Conservation (phyloP, 2,113 vertebrate species). For the Brachyhypopomus gauderio region DNA sequence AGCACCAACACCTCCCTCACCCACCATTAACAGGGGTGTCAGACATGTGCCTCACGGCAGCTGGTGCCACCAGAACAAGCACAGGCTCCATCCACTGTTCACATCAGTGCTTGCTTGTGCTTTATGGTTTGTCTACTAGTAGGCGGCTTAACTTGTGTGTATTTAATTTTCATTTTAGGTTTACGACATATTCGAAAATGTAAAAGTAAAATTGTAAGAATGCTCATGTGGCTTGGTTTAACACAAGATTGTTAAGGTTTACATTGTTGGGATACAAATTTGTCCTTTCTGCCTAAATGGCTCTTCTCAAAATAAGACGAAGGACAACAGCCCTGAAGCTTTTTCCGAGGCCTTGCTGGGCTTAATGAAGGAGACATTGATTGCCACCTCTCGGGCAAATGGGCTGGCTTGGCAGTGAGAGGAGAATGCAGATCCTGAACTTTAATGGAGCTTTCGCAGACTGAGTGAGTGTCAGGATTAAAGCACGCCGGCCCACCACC, state of each 20-base stretch:
- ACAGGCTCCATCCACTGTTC: neutral
- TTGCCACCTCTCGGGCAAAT: constrained; percentile 23
- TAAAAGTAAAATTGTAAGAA: no score
- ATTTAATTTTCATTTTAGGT: no score
- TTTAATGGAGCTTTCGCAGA: constrained; percentile 15
- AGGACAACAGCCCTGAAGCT: neutral
- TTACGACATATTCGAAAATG: neutral
- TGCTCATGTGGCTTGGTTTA: no score
- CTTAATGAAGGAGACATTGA: constrained; percentile 32
- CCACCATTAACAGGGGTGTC: constrained; percentile 32
- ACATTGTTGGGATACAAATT: neutral
- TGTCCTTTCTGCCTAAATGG: neutral
- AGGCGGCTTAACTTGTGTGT: no score
- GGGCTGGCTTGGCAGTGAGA: neutral
- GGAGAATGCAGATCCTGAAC: neutral
- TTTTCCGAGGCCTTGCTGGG: neutral
- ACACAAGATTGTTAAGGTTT: neutral
- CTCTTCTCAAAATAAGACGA: neutral
- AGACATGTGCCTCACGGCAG: constrained; percentile 20
- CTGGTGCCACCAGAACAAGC: constrained; percentile 6
- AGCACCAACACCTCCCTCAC: constrained; percentile 20
- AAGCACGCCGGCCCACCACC: neutral
- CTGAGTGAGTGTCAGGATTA: constrained; percentile 16
- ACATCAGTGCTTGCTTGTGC: neutral
- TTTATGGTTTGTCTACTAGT: neutral